phyloP scores from a whole-genome alignment of 2,797 vertebrate species.

The Ibycter americanus region DNA sequence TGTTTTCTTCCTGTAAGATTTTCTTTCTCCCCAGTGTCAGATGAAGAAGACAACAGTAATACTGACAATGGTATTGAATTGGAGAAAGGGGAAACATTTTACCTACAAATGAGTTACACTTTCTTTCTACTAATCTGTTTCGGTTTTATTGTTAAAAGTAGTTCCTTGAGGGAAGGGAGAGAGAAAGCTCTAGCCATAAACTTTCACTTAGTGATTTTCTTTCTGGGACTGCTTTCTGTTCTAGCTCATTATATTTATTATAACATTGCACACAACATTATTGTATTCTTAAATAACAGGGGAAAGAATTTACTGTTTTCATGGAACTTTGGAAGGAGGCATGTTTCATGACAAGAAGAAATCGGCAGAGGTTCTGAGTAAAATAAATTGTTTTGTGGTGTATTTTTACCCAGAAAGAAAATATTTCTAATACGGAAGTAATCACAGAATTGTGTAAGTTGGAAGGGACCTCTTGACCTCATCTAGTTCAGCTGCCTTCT shows the following conservation, averaged over 20 bases:
- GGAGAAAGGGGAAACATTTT: conserved; percentile 22
- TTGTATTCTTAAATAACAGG: conserved; percentile 17
- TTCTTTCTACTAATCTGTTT: conserved; percentile 12
- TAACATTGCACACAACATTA: neutral
- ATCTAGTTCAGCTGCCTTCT: neutral
- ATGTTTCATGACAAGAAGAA: neutral
- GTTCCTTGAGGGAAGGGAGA: neutral
- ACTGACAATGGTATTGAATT: neutral
- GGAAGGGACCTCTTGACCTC: neutral
- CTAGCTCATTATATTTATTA: neutral
- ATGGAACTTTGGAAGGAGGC: neutral
- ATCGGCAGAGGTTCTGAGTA: neutral
- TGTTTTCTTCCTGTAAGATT: neutral
- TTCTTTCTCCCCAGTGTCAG: neutral
- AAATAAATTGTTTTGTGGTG: neutral
- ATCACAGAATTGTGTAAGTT: neutral
- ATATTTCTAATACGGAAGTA: neutral
- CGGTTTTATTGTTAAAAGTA: conserved; percentile 7
- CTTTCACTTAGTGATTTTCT: neutral
- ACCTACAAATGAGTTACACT: conserved; percentile 19
- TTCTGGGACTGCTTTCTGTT: neutral
- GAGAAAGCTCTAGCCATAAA: conserved; percentile 1
- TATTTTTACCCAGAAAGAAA: rapidly evolving
- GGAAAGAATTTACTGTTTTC: neutral
- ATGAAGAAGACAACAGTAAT: neutral